Base-by-base conservation (phyloP, 2,113 vertebrate genomes). In the Pimephales promelas region DNA sequence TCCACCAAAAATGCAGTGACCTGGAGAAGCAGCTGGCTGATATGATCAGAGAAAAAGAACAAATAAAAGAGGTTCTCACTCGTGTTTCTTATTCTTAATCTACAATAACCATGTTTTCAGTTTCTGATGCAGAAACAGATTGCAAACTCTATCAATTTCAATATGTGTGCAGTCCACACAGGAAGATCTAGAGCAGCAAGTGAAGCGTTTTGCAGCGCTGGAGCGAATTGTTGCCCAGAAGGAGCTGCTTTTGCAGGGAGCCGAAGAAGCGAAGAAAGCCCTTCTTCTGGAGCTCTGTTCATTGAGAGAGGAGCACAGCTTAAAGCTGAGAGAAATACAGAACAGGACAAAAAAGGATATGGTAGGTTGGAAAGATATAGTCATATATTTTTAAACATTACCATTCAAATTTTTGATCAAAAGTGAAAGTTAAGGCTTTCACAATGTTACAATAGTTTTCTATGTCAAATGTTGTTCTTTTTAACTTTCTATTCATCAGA, bases 191-290 rank as follows among this genome's bases (percentile, higher is more conserved):
- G 84, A 47, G 66, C 89, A 92, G 31, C 88, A 84, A 31, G 86
- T 59, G 13, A 81, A 81, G 24, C 87, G 84, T 70, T 74, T 88
- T 36, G 87, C 56, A 1, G 89, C 84, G 2, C 88, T 94, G 59
- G 92, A 94, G 87, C 83, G 83, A 81, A 89, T 90, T 43, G 36
- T 95, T 75, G 88, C 90, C 8, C 91, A 94, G 82, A 95, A 92
- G 86, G 93, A 94, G 45, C 81, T 89, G 78, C 92, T 94, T 78
- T 76, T 94, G 52, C 75, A 88, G 10, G 86, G 59, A 6, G 14
- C 91, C 11, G 89, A 90, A 74, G 88, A 94, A 59, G 68, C 86
- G 0, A 72, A 77, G 36, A 76, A 28, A 5, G 45, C 43, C 47
- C 85, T 92, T 24, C 89, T 89, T 79, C 76, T 73, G 79, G 87